These are phyloP conservation scores for Scaptomyza hsui DNA, from an alignment of 1,140 invertebrate genomes.

Conservation along the genomic window DNA sequence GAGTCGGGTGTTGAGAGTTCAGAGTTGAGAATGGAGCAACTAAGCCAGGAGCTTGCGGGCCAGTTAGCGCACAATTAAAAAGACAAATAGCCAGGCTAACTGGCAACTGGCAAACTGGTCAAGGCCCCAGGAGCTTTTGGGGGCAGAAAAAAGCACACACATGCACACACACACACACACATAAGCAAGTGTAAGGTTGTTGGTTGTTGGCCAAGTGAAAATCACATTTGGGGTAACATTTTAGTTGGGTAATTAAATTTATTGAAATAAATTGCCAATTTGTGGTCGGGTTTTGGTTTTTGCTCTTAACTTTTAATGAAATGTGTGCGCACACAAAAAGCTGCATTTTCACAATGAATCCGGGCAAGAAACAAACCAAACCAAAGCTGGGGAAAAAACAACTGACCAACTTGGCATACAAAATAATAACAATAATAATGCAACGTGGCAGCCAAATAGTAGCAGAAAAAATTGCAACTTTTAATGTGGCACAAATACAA, in stretches of 20 bases:
- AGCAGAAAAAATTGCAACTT: constrained; percentile 26
- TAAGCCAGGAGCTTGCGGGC: constrained; percentile 33
- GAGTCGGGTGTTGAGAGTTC: too few relatives aligned
- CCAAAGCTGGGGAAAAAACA: constrained; percentile 7
- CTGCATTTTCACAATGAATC: constrained; percentile 45
- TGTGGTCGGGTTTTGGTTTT: constrained; percentile 38
- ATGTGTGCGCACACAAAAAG: constrained; percentile 29
- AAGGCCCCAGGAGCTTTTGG: constrained; percentile 10
- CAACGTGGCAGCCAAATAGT: constrained; percentile 12
- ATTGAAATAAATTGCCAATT: constrained; percentile 77
- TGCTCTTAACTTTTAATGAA: constrained; percentile 67
- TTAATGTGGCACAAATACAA: constrained; percentile 39
- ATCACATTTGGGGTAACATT: constrained; percentile 40
- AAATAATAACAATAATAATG: constrained; percentile 7
- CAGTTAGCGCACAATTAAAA: constrained; percentile 61
- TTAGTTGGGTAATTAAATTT: constrained; percentile 69
- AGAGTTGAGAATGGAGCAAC: neutral
- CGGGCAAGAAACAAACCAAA: constrained; percentile 26
- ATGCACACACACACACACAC: constrained; percentile 38
- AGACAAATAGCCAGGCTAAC: constrained; percentile 49
- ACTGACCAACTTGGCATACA: constrained; percentile 3
- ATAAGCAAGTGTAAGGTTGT: too few relatives aligned
- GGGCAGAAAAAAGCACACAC: neutral
- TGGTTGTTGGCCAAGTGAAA: constrained; percentile 4
- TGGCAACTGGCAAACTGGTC: constrained; percentile 35